Evolutionary conservation across 2,888 invertebrate species (phyloP).

Genomic region (Allacma fusca): DNA sequence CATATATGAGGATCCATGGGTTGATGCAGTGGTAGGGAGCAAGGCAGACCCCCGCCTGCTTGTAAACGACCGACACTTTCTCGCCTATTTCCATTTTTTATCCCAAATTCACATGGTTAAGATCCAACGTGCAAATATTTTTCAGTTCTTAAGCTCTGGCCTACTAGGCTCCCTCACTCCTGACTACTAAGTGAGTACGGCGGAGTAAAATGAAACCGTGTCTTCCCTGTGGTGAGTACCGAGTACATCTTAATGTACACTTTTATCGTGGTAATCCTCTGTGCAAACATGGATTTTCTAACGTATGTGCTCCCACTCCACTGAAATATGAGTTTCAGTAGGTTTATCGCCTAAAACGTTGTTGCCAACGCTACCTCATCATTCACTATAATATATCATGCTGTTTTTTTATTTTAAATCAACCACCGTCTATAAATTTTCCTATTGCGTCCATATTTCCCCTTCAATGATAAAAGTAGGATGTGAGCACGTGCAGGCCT

Average conservation of each 20-base stretch:
- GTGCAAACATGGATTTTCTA: slow-evolving; percentile 46
- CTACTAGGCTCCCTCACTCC: background rate
- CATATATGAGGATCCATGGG: too few relatives aligned
- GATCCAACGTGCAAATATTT: slow-evolving; percentile 13
- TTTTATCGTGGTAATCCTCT: slow-evolving; percentile 45
- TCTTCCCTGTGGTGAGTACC: slow-evolving; percentile 9
- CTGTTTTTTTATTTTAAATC: slow-evolving; percentile 3
- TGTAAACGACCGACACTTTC: background rate
- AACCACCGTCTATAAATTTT: too few relatives aligned
- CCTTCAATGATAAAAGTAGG: too few relatives aligned
- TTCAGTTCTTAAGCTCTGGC: slow-evolving; percentile 14
- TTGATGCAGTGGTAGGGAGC: background rate
- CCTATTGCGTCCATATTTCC: too few relatives aligned
- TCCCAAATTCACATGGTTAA: background rate
- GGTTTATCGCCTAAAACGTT: slow-evolving; percentile 40
- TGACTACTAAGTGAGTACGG: background rate
- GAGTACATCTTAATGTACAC: slow-evolving; percentile 25
- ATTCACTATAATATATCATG: background rate
- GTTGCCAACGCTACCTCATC: background rate
- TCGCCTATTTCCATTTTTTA: background rate
- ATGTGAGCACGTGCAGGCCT: too few relatives aligned
- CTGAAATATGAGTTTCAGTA: slow-evolving; percentile 43
- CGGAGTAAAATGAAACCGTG: slow-evolving; percentile 8
- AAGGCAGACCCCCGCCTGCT: background rate
- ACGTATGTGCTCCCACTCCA: background rate